Percentiles rank a stretch among this genome's conserved stretches.
Evolutionary conservation across 2,113 vertebrate species (phyloP).

Genomic region (rat (Rattus norvegicus)): DNA sequence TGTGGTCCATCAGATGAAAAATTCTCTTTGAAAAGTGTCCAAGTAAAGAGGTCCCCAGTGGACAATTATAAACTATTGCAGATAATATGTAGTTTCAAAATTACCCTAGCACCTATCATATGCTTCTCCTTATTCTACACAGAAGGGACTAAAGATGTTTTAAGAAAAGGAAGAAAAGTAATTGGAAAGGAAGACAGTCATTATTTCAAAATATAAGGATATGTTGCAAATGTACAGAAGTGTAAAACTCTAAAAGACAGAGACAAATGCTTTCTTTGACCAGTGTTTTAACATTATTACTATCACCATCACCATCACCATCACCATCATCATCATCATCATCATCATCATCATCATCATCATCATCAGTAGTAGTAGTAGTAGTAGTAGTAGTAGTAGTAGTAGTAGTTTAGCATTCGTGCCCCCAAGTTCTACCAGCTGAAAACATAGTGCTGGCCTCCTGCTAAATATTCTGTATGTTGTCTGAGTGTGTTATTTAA

Average conservation of each 20-base stretch:
- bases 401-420: neutral
- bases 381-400: no score
- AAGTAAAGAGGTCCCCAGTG: slow-evolving; percentile 65
- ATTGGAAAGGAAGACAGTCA: neutral
- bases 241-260: slow-evolving; percentile 32
- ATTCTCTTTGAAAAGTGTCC: slow-evolving; percentile 66
- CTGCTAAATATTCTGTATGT: slow-evolving; percentile 57
- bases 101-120: slow-evolving; percentile 35
- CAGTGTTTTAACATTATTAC: neutral
- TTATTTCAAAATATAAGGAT: slow-evolving; percentile 67
- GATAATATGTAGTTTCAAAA: slow-evolving; percentile 77
- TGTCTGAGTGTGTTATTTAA: slow-evolving; percentile 64
- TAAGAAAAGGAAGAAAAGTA: slow-evolving; percentile 44
- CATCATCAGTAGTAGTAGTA: no score
- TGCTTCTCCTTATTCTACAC: slow-evolving; percentile 43
- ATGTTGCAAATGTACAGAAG: slow-evolving; percentile 39
- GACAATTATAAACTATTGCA: slow-evolving; percentile 62
- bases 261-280: slow-evolving; percentile 43
- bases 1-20: slow-evolving; percentile 74
- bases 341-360: no score
- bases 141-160: slow-evolving; percentile 9
- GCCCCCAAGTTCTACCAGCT: neutral
- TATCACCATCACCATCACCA: no score
- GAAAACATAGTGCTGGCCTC: slow-evolving; percentile 58
- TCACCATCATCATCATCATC: no score